A percentile compares a stretch with the other conserved stretches of the same genome.
Conservation (phyloP, 1,140 invertebrate species). For the Brachionus paranguensis region DNA sequence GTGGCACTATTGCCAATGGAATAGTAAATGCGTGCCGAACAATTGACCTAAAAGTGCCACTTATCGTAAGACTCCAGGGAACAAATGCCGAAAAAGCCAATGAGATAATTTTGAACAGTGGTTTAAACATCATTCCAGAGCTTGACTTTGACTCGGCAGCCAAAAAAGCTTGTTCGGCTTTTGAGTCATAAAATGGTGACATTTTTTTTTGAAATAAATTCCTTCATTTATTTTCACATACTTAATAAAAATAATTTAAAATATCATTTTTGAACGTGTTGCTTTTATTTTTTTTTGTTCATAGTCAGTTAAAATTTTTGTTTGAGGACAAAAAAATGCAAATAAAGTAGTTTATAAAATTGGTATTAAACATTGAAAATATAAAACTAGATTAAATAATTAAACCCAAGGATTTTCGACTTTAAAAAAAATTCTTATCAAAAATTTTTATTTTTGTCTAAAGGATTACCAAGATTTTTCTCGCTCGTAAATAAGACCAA, state of each 20-base stretch:
- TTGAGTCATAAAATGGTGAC: background rate
- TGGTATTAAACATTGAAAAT: background rate
- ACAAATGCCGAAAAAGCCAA: conserved; percentile 28
- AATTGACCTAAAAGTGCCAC: conserved; percentile 73
- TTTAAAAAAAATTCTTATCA: background rate
- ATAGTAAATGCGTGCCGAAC: conserved; percentile 79
- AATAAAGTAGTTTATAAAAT: background rate
- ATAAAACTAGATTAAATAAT: background rate
- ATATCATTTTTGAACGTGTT: background rate
- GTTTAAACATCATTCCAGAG: conserved; percentile 26
- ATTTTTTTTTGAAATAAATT: background rate
- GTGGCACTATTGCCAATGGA: conserved; percentile 88
- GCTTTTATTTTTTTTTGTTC: background rate
- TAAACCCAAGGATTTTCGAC: background rate
- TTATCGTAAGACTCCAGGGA: conserved; percentile 87
- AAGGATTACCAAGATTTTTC: background rate
- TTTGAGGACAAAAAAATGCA: background rate
- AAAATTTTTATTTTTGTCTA: background rate
- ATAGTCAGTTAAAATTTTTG: background rate
- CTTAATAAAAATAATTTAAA: background rate
- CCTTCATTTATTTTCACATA: conserved; percentile 1
- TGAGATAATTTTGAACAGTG: conserved; percentile 21
- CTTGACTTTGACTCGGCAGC: conserved; percentile 16
- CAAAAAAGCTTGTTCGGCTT: background rate
- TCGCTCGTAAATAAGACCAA: background rate